Base-by-base conservation (phyloP, 2,113 vertebrate species). In the Bujurquina vittata region DNA sequence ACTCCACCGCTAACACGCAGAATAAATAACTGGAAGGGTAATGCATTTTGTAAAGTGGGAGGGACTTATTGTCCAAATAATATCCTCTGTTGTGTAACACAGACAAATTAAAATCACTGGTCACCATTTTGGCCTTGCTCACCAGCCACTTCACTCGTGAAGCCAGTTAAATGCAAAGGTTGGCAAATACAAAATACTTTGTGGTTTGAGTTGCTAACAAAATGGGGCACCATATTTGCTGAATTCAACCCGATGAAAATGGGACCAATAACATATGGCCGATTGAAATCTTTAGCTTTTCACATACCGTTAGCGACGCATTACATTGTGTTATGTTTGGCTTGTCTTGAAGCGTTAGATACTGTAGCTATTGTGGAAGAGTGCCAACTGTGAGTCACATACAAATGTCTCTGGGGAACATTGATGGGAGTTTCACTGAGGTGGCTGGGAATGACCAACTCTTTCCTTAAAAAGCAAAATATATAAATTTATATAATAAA, bases 261-360 rank as follows among this genome's bases (percentile, higher is more conserved):
- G 3, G 46, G 0, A 14, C 23, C 43, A 4, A 52, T 0, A 3
- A 0, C n/a, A 72, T 52, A 40, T 8, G 17, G 43, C 3, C 31
- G 9, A 52, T 0, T 72, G 10, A 52, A 20, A 20, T 1, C 23
- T 31, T 72, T 29, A 72, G 65, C 23, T 52, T n/a, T 54, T 72
- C 67, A 72, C 46, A n/a, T 26, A 8, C 10, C 3, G 31, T 72
- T 72, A 72, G 26, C 46, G 31, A 46, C 3, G 12, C 46, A 7
- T 54, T 52, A 14, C 26, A 31, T 20, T 31, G 31, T 54, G 67
- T 31, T 72, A 69, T 20, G 15, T 69, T 29, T 52, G 65, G 43
- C 3, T 52, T 52, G 26, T 12, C 17, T 72, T 52, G 67, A 72
- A 31, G 17, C 43, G 4, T 69, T 69, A 4, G 43, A 20, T 69